Conservation (phyloP, 2,797 vertebrate species). For the Heterohyrax brucei region DNA sequence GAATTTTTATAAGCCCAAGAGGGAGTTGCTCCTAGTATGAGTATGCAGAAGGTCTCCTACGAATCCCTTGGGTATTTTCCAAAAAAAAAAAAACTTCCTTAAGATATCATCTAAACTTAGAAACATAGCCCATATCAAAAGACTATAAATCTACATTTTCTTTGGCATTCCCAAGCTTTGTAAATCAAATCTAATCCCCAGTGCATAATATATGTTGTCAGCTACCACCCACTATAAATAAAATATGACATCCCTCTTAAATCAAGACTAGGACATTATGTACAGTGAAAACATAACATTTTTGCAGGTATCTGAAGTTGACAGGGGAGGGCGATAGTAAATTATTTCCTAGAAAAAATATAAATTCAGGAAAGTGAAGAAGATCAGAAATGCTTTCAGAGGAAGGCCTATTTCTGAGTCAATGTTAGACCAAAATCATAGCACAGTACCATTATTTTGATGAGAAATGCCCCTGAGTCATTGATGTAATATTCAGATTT, state of each 20-base stretch:
- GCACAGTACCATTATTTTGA: not conserved
- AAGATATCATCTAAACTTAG: constrained; percentile 70
- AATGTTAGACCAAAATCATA: not conserved
- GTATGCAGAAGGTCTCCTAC: constrained; percentile 70
- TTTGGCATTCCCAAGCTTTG: constrained; percentile 40
- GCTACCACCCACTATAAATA: constrained; percentile 42
- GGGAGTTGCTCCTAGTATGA: constrained; percentile 65
- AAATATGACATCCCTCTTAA: constrained; percentile 30
- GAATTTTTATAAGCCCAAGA: constrained; percentile 70
- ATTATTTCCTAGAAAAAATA: not conserved
- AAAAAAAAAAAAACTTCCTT: constrained; percentile 55
- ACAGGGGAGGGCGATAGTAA: not conserved
- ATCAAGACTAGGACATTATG: not conserved
- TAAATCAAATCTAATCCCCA: constrained; percentile 64
- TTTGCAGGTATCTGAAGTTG: constrained; percentile 43
- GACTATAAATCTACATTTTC: constrained; percentile 72
- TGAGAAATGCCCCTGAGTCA: not conserved
- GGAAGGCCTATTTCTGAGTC: not conserved
- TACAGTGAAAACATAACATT: not conserved
- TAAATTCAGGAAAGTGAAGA: not conserved
- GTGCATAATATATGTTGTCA: constrained; percentile 41
- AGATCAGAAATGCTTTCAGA: not conserved
- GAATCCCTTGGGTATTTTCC: constrained; percentile 62
- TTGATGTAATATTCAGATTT: not conserved
- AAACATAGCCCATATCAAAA: constrained; percentile 63